phyloP scores from a whole-genome alignment of 2,888 invertebrate genomes.

The Muscina levida region DNA sequence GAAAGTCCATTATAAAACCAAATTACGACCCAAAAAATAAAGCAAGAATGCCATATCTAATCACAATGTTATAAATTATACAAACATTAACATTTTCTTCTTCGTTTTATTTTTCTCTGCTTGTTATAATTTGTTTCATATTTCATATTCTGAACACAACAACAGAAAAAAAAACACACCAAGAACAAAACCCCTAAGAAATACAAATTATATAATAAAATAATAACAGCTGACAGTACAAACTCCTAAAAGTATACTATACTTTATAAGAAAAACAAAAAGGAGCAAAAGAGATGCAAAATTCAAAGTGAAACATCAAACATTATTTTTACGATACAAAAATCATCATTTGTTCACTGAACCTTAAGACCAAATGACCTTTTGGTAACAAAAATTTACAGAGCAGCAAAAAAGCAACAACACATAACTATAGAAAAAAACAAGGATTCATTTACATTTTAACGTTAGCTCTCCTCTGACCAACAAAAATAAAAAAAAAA shows the following conservation, averaged over 20 bases:
- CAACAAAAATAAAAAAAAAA: background rate
- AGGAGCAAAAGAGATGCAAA: background rate
- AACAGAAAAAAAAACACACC: background rate
- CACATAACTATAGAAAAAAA: background rate
- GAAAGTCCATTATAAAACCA: constrained; percentile 10
- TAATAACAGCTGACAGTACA: constrained; percentile 30
- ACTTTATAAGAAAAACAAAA: constrained; percentile 6
- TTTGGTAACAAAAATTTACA: constrained; percentile 71
- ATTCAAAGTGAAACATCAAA: constrained; percentile 41
- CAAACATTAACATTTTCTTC: background rate
- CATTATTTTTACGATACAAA: constrained; percentile 20
- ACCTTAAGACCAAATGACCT: constrained; percentile 70
- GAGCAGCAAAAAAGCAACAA: background rate
- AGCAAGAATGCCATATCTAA: constrained; percentile 4
- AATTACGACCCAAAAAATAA: background rate
- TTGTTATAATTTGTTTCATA: constrained; percentile 21
- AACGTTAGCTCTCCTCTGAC: background rate
- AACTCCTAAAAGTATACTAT: constrained; percentile 28
- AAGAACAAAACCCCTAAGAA: constrained; percentile 1
- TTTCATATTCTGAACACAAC: constrained; percentile 9
- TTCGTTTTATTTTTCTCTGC: background rate
- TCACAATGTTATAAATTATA: constrained; percentile 16
- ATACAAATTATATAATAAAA: constrained; percentile 36
- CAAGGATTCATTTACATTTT: constrained; percentile 10
- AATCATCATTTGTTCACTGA: constrained; percentile 46